Conservation (phyloP, 2,888 invertebrate genomes). For the Euzophera pinguis region DNA sequence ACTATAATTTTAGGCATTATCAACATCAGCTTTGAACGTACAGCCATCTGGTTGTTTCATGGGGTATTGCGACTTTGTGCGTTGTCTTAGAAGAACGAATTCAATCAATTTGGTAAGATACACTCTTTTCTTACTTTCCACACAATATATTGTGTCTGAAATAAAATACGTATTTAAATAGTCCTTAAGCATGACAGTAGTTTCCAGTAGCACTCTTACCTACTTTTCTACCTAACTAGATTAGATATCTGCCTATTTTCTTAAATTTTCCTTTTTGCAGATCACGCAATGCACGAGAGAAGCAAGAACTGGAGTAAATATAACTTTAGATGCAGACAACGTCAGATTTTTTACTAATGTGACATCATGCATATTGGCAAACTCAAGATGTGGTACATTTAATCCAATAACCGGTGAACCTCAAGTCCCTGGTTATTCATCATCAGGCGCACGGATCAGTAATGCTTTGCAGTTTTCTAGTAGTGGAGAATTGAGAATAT, state of each 20-base stretch:
- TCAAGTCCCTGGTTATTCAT: conserved; percentile 73
- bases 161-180: no score
- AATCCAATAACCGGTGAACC: conserved; percentile 84
- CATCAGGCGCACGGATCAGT: conserved; percentile 55
- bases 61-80: conserved; percentile 82
- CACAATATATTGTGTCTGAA: no score
- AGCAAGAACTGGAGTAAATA: conserved; percentile 70
- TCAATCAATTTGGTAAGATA: conserved; percentile 74
- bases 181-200: no score
- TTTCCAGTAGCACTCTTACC: no score
- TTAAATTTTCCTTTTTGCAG: conserved; percentile 43
- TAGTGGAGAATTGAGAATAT: conserved; percentile 74
- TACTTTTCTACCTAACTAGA: no score
- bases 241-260: no score
- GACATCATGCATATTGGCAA: conserved; percentile 83
- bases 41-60: conserved; percentile 75
- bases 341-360: conserved; percentile 81
- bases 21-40: conserved; percentile 67
- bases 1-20: conserved; percentile 43
- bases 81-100: conserved; percentile 78
- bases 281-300: conserved; percentile 76
- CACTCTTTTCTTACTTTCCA: no score
- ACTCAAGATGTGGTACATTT: conserved; percentile 79
- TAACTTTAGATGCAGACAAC: conserved; percentile 70
- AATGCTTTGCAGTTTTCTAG: conserved; percentile 80